phyloP scores from a whole-genome alignment of 2,113 vertebrate species.

The Oreotrochilus melanogaster region DNA sequence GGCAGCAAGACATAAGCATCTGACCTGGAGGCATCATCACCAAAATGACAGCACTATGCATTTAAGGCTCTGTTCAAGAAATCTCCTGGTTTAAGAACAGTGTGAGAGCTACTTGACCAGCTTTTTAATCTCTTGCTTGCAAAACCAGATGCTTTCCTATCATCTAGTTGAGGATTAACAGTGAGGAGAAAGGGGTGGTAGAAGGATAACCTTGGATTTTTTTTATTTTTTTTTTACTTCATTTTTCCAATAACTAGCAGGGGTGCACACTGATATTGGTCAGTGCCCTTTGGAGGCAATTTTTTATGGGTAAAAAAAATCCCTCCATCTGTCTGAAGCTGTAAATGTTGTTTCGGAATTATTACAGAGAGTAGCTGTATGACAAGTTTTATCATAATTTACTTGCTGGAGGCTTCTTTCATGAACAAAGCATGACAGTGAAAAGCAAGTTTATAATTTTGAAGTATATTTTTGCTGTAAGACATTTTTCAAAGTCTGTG shows the following conservation, averaged over 20 bases:
- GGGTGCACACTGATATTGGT: background rate
- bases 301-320: no score
- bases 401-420: background rate
- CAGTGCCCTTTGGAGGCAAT: background rate
- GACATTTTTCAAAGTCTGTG: background rate
- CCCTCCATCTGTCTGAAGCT: background rate
- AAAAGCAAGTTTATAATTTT: background rate
- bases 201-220: background rate
- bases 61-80: background rate
- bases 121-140: background rate
- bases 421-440: background rate
- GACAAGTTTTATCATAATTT: background rate
- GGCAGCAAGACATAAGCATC: background rate
- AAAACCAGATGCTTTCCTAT: background rate
- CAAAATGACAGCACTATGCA: background rate
- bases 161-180: background rate
- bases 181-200: background rate
- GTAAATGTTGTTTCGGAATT: background rate
- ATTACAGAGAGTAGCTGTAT: background rate
- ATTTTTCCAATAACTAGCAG: background rate
- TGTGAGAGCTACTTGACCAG: background rate
- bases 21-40: background rate
- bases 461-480: background rate
- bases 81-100: background rate
- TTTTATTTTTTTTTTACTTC: background rate